A percentile compares a stretch with the other conserved stretches of the same genome.
These are phyloP conservation scores for Caretta caretta DNA, from an alignment of 2,113 vertebrate genomes.

Conservation along the genomic window DNA sequence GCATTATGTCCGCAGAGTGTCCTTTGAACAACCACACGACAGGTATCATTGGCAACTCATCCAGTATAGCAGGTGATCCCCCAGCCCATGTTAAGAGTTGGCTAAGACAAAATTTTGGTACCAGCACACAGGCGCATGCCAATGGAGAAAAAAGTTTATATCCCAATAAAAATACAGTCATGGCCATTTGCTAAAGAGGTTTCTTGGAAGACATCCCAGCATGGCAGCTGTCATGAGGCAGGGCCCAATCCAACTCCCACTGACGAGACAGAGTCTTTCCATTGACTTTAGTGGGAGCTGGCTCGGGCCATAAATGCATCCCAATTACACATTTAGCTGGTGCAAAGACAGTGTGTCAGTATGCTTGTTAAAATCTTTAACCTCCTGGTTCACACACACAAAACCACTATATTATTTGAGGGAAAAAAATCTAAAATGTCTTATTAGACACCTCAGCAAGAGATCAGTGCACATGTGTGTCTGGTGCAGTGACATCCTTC, in stretches of 20 bases:
- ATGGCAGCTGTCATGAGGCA: neutral
- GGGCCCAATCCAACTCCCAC: neutral
- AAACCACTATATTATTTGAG: too few relatives aligned
- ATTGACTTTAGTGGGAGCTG: neutral
- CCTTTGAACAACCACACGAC: neutral
- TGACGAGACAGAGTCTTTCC: neutral
- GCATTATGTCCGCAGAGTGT: neutral
- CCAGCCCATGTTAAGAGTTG: fast-evolving
- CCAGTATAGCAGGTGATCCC: fast-evolving
- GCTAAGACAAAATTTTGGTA: fast-evolving
- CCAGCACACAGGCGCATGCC: neutral
- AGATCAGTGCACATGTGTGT: neutral
- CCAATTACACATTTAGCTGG: neutral
- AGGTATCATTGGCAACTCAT: neutral
- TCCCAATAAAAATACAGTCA: neutral
- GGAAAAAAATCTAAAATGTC: neutral
- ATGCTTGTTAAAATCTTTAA: neutral
- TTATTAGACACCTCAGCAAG: neutral
- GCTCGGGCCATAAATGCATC: neutral
- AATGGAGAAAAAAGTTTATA: neutral
- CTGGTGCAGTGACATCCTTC: neutral
- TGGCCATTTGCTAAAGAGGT: neutral
- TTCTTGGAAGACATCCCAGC: neutral
- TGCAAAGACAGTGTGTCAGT: neutral
- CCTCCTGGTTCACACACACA: neutral